Evolutionary conservation across 2,888 invertebrate genomes (phyloP).

Genomic region (Chirona hameri): DNA sequence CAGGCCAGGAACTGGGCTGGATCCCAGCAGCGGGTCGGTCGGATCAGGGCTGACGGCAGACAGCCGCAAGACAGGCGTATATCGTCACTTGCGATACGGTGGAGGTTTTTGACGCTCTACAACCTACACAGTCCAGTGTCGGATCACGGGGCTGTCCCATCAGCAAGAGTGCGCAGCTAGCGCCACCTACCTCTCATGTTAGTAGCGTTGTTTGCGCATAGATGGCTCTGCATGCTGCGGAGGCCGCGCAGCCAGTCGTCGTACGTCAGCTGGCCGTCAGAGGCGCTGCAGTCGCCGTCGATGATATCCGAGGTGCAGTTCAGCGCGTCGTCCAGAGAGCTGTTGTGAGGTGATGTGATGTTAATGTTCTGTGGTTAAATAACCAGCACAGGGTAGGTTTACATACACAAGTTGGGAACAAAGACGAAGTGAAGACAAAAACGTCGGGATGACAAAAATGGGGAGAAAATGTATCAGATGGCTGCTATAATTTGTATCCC

Average conservation of each 20-base stretch:
- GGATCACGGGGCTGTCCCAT: too few relatives aligned
- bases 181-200: not conserved
- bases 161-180: too few relatives aligned
- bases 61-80: too few relatives aligned
- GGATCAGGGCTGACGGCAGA: not conserved
- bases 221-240: constrained; percentile 26
- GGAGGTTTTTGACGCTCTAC: too few relatives aligned
- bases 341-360: not conserved
- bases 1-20: constrained; percentile 33
- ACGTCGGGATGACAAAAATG: too few relatives aligned
- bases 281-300: constrained; percentile 33
- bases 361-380: too few relatives aligned
- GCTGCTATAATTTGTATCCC: too few relatives aligned
- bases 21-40: constrained; percentile 32
- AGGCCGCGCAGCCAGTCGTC: constrained; percentile 37
- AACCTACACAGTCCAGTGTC: too few relatives aligned
- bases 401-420: too few relatives aligned
- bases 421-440: too few relatives aligned
- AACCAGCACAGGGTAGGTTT: not conserved
- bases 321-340: constrained; percentile 38
- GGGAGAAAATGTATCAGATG: too few relatives aligned
- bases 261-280: constrained; percentile 34
- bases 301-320: constrained; percentile 38
- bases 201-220: constrained; percentile 31
- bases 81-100: too few relatives aligned